Conservation (phyloP, 2,797 vertebrate species). For the Acipenser oxyrinchus region DNA sequence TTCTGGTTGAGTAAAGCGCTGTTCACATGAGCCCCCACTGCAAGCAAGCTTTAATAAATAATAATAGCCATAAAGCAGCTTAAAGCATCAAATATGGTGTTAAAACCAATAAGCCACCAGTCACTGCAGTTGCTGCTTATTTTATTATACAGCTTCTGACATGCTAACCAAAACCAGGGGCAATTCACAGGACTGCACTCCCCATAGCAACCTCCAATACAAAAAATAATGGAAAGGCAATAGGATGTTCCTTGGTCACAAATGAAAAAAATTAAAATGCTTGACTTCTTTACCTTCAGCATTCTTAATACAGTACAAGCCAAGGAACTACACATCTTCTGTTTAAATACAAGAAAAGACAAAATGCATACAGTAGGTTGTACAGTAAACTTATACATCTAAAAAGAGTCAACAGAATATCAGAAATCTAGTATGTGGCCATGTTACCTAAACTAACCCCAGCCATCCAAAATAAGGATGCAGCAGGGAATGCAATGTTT, state of each 20-base stretch:
- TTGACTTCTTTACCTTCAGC: conserved; percentile 43
- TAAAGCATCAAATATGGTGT: too few relatives aligned
- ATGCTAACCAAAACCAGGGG: conserved; percentile 34
- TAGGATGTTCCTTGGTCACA: conserved; percentile 4
- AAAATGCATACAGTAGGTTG: conserved; percentile 17
- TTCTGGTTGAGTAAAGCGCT: background rate
- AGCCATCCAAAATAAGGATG: too few relatives aligned
- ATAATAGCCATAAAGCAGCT: too few relatives aligned
- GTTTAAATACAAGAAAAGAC: conserved; percentile 31
- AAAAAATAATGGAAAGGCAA: conserved; percentile 38
- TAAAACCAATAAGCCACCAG: too few relatives aligned
- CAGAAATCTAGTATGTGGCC: too few relatives aligned
- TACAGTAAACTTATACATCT: too few relatives aligned
- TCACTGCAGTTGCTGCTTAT: too few relatives aligned
- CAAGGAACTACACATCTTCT: conserved; percentile 37
- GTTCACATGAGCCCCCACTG: too few relatives aligned
- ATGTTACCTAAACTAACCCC: too few relatives aligned
- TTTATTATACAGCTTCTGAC: background rate
- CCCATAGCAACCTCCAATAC: conserved; percentile 40
- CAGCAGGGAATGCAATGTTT: too few relatives aligned
- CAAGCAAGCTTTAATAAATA: too few relatives aligned
- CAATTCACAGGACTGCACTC: conserved; percentile 37
- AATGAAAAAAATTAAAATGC: conserved; percentile 26
- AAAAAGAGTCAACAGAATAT: too few relatives aligned
- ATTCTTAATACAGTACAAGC: conserved; percentile 43